Conservation (phyloP, 1,140 invertebrate species). For the Rhopalosiphum padi region DNA sequence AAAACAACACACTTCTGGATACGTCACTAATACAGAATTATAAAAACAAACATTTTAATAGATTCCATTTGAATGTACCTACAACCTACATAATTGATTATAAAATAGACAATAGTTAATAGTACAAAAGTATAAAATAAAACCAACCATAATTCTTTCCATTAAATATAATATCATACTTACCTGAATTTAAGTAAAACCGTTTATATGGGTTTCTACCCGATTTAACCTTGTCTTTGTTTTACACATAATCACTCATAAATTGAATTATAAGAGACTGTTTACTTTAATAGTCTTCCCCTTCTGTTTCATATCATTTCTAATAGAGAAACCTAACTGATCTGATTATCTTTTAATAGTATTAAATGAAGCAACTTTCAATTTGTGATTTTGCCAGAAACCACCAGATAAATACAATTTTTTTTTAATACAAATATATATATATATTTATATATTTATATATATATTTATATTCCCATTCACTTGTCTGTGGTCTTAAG, state of each 20-base stretch:
- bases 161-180: not conserved
- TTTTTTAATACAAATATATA: conserved; percentile 1
- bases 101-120: not conserved
- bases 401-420: not conserved
- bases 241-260: not conserved
- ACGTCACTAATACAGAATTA: not conserved
- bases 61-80: not conserved
- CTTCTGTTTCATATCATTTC: not conserved
- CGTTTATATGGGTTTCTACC: not conserved
- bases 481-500: not conserved
- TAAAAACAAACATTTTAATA: not conserved
- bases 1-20: not conserved
- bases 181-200: not conserved
- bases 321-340: not conserved
- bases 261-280: conserved; percentile 22
- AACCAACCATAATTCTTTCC: not conserved
- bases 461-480: not conserved
- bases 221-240: conserved; percentile 14
- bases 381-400: conserved; percentile 45
- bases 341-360: conserved; percentile 41
- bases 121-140: not conserved
- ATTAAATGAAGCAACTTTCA: conserved; percentile 2
- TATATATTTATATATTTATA: not conserved
- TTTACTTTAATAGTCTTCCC: not conserved
- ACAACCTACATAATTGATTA: not conserved